These are phyloP conservation scores for human DNA, from an alignment of 2,113 vertebrate species.

Conservation along the genomic window DNA sequence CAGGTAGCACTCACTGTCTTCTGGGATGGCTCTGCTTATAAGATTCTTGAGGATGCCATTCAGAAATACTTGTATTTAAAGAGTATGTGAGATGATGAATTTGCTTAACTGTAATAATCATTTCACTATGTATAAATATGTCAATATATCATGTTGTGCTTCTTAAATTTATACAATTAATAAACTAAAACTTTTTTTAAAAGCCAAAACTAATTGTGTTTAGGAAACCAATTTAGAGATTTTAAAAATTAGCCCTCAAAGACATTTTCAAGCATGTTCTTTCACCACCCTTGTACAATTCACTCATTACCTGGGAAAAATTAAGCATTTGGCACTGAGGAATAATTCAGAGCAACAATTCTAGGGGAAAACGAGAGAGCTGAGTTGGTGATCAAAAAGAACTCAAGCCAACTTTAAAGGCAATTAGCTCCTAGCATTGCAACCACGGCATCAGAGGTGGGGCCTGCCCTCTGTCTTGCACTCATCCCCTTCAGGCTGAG, in stretches of 20 bases:
- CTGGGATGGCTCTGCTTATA: background rate
- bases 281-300: background rate
- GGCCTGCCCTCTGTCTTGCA: background rate
- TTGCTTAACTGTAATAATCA: background rate
- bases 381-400: background rate
- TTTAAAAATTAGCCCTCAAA: background rate
- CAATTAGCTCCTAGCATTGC: background rate
- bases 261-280: background rate
- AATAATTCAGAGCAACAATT: background rate
- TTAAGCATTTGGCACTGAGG: background rate
- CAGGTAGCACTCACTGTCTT: background rate
- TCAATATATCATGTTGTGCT: background rate
- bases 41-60: background rate
- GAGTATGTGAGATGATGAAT: background rate
- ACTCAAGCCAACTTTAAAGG: background rate
- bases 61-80: background rate
- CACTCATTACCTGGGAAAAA: background rate
- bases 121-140: background rate
- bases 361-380: background rate
- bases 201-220: background rate
- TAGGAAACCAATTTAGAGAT: background rate
- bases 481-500: background rate
- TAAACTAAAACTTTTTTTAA: background rate
- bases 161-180: background rate
- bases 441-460: background rate